These are phyloP conservation scores for Agonopterix arenella DNA, from an alignment of 2,888 invertebrate species.

Conservation along the genomic window DNA sequence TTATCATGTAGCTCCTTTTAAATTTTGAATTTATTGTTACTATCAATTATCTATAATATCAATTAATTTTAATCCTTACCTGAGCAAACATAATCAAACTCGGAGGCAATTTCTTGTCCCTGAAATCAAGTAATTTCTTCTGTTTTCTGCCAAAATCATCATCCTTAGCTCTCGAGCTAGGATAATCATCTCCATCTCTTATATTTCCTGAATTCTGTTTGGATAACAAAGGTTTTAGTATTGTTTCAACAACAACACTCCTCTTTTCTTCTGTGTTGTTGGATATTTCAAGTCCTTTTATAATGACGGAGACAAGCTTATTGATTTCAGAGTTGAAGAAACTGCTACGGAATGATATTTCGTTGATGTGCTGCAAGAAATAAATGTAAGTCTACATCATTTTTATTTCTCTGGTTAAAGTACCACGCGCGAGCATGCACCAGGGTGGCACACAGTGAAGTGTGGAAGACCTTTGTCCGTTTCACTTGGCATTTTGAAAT, in stretches of 20 bases:
- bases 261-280: slow-evolving; percentile 80
- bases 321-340: slow-evolving; percentile 92
- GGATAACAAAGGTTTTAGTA: slow-evolving; percentile 65
- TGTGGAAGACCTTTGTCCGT: no score
- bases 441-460: no score
- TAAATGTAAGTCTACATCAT: background rate
- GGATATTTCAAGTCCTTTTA: slow-evolving; percentile 87
- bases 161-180: slow-evolving; percentile 17
- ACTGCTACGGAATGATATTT: slow-evolving; percentile 90
- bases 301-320: slow-evolving; percentile 88
- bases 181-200: slow-evolving; percentile 24
- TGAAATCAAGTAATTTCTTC: slow-evolving; percentile 78
- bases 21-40: no score
- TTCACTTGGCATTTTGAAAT: no score
- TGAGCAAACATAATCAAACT: slow-evolving; percentile 90
- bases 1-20: no score
- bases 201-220: slow-evolving; percentile 56
- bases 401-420: no score
- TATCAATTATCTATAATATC: no score
- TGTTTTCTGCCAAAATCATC: slow-evolving; percentile 26
- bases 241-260: slow-evolving; percentile 61
- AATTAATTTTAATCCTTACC: slow-evolving; percentile 55
- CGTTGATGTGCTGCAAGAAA: slow-evolving; percentile 85
- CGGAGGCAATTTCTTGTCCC: slow-evolving; percentile 85
- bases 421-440: no score